These are phyloP conservation scores for Larimichthys crocea DNA, from an alignment of 2,113 vertebrate genomes.

Conservation along the genomic window DNA sequence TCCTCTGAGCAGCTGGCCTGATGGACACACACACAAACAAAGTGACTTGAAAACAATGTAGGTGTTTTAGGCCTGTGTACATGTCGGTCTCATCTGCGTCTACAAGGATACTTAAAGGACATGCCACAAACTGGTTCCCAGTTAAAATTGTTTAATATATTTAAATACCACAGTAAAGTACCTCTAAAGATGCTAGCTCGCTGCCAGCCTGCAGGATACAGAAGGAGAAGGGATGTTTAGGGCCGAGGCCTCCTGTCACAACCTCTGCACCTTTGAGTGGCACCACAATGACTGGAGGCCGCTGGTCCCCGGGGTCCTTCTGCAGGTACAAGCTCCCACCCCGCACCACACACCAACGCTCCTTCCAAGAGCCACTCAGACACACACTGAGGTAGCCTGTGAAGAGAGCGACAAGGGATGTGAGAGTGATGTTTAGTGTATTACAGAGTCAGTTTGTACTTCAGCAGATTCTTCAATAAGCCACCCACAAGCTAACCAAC, in stretches of 20 bases:
- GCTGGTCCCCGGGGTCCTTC: constrained; percentile 88
- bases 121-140: not conserved
- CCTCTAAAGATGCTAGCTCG: constrained; percentile 91
- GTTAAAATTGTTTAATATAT: not conserved
- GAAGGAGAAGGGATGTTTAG: constrained; percentile 95
- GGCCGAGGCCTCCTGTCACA: constrained; percentile 91
- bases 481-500: not conserved
- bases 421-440: not conserved
- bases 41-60: not conserved
- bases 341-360: constrained; percentile 93
- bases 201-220: constrained; percentile 88
- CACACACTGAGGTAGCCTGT: constrained; percentile 91
- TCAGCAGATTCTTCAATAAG: no score
- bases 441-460: not conserved
- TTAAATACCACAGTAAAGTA: constrained; percentile 49
- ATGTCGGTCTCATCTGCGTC: not conserved
- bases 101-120: no score
- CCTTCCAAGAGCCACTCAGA: constrained; percentile 93
- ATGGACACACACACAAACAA: constrained; percentile 21
- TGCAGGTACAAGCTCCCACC: constrained; percentile 90
- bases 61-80: not conserved
- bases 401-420: not conserved
- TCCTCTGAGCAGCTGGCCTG: constrained; percentile 95
- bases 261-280: constrained; percentile 90
- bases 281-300: constrained; percentile 86